phyloP scores from a whole-genome alignment of 2,113 vertebrate genomes.

The Brachirus orientalis region DNA sequence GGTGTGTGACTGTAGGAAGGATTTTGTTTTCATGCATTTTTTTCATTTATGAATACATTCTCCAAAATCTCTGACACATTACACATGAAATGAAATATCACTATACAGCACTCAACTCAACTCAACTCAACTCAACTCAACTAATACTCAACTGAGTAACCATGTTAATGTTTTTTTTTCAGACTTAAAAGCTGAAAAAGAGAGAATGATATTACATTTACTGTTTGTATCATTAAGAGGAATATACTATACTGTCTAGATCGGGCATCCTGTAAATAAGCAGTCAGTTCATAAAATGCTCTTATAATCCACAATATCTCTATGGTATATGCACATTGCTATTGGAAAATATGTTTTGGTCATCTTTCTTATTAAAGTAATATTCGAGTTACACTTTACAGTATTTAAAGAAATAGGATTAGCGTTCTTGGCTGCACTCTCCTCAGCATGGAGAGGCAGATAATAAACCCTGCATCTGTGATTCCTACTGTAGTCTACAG shows the following conservation, averaged over 20 bases:
- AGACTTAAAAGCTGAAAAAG: not conserved
- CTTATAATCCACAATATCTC: too few species aligned
- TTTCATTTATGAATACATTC: conserved; percentile 35
- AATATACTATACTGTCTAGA: too few species aligned
- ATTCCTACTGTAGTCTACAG: not conserved
- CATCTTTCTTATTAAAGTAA: not conserved
- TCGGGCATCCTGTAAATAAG: not conserved
- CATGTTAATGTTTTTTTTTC: not conserved
- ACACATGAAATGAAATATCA: conserved; percentile 56
- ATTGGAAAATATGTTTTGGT: not conserved
- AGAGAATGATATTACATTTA: not conserved
- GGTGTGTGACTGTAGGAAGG: not conserved
- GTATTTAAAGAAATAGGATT: not conserved
- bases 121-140: too few species aligned
- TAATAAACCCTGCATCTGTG: not conserved
- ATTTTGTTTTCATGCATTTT: conserved; percentile 17
- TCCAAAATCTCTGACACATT: conserved; percentile 49
- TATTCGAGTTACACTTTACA: conserved; percentile 3
- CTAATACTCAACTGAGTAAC: conserved; percentile 45
- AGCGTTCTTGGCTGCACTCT: not conserved
- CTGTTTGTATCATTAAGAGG: not conserved
- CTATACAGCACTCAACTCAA: conserved; percentile 31
- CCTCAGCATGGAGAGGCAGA: not conserved
- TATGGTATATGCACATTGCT: too few species aligned
- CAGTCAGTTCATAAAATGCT: not conserved